These are phyloP conservation scores for human DNA, from an alignment of 2,113 vertebrate genomes.

Conservation along the genomic window GRCh38 chr1:235983501-235984000, in stretches of 20 bases:
- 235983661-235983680: background rate
- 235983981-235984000: background rate
- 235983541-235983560: background rate
- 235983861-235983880: background rate
- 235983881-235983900: background rate
- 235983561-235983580: background rate
- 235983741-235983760: background rate
- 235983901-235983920: fast-evolving
- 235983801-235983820: background rate
- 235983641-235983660: background rate
- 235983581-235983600: background rate
- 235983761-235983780: background rate
- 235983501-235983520: background rate
- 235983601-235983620: background rate
- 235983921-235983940: background rate
- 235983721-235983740: background rate
- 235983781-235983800: background rate
- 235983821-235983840: background rate
- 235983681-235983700: background rate
- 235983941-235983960: background rate
- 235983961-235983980: background rate
- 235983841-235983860: background rate
- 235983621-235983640: fast-evolving
- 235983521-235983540: background rate
- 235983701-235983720: background rate